These are phyloP conservation scores for Cottoperca gobio DNA, from an alignment of 2,797 vertebrate genomes.

Conservation along the genomic window DNA sequence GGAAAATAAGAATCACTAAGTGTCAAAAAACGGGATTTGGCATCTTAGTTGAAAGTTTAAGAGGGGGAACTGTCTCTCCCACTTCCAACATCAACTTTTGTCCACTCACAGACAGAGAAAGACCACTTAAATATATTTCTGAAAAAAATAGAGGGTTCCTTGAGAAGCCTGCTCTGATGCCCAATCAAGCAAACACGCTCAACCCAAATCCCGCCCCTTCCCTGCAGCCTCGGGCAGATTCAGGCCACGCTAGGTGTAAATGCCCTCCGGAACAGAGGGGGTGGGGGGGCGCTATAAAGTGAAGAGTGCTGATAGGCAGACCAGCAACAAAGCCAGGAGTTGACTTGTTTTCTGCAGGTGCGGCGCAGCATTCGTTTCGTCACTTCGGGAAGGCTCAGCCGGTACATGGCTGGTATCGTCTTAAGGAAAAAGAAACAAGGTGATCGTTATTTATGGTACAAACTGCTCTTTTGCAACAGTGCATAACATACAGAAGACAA, in stretches of 20 bases:
- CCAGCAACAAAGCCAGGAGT: conserved; percentile 90
- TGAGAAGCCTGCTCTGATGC: conserved; percentile 84
- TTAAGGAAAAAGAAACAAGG: conserved; percentile 64
- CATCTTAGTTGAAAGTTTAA: conserved; percentile 90
- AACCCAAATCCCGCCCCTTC: conserved; percentile 68
- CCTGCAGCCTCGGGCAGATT: conserved; percentile 83
- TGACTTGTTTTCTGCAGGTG: conserved; percentile 88
- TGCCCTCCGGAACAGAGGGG: conserved; percentile 84
- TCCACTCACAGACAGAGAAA: conserved; percentile 89
- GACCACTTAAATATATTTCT: conserved; percentile 92
- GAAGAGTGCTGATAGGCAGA: conserved; percentile 91
- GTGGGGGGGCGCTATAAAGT: conserved; percentile 96
- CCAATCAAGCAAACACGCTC: conserved; percentile 69
- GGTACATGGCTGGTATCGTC: conserved; percentile 98
- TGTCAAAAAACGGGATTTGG: conserved; percentile 90
- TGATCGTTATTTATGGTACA: background rate
- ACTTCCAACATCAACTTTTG: conserved; percentile 87
- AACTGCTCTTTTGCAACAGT: background rate
- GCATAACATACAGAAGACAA: background rate
- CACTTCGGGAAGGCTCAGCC: conserved; percentile 96
- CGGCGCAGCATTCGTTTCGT: conserved; percentile 89
- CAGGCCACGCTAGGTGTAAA: conserved; percentile 92
- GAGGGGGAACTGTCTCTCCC: conserved; percentile 82
- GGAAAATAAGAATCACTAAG: conserved; percentile 91
- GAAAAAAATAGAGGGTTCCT: conserved; percentile 86